Conservation (phyloP, 2,113 vertebrate species). For the Channa maculata region DNA sequence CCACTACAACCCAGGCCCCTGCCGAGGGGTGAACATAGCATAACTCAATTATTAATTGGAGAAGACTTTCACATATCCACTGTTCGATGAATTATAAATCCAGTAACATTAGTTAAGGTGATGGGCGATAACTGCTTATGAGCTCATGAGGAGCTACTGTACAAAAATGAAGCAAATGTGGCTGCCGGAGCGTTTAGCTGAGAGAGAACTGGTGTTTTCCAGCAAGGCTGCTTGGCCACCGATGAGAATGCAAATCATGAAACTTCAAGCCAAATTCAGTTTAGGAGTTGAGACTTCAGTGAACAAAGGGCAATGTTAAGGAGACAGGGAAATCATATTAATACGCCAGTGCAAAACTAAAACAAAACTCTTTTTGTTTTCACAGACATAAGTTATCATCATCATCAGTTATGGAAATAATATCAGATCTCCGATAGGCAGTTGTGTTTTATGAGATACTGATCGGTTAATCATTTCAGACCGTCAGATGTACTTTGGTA, state of each 20-base stretch:
- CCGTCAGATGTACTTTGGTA: conserved; percentile 26
- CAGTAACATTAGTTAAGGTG: conserved; percentile 60
- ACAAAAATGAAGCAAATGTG: conserved; percentile 27
- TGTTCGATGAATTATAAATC: conserved; percentile 71
- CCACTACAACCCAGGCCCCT: conserved; percentile 58
- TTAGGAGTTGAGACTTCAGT: conserved; percentile 4
- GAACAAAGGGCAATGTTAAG: conserved; percentile 24
- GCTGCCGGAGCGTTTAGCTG: background rate
- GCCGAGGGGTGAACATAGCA: conserved; percentile 67
- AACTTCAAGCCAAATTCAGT: conserved; percentile 21
- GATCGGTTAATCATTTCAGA: conserved; percentile 44
- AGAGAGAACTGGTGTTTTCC: background rate
- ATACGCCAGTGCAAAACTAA: conserved; percentile 31
- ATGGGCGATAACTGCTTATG: conserved; percentile 65
- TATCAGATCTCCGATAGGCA: conserved; percentile 36
- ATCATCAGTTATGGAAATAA: conserved; percentile 35
- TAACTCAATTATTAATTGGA: conserved; percentile 79
- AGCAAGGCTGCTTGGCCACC: background rate
- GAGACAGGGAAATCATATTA: conserved; percentile 18
- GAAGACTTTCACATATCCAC: conserved; percentile 65
- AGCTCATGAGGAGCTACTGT: conserved; percentile 53
- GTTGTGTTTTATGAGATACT: conserved; percentile 40
- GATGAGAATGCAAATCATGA: conserved; percentile 3
- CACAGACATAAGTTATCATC: conserved; percentile 24
- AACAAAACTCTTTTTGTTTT: conserved; percentile 24